Conservation (phyloP, 2,888 invertebrate genomes). For the Tetrapedia diversipes region DNA sequence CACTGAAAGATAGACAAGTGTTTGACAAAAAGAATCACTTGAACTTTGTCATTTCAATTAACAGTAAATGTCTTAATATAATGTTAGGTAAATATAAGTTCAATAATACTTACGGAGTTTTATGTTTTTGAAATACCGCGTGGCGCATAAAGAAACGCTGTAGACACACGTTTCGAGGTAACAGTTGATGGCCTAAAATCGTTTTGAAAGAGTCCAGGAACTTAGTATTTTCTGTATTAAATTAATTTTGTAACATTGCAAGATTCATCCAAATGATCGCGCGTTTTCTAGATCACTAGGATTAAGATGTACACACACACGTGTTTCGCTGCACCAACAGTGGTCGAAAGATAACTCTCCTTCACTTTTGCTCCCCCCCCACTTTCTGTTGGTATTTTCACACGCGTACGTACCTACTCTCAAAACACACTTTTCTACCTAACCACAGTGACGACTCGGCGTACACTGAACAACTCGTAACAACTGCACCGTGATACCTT, state of each 20-base stretch:
- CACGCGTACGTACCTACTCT: not conserved
- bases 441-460: constrained; percentile 16
- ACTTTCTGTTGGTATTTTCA: not conserved
- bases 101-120: constrained; percentile 15
- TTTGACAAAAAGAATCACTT: too few species aligned
- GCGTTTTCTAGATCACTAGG: constrained; percentile 51
- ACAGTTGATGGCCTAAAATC: too few species aligned
- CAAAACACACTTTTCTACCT: not conserved
- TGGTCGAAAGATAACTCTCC: constrained; percentile 17
- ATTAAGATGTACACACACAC: constrained; percentile 28
- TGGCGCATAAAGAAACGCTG: constrained; percentile 8
- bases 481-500: not conserved
- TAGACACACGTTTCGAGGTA: not conserved
- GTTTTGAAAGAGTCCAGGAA: not conserved
- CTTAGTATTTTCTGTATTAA: not conserved
- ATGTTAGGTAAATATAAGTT: not conserved
- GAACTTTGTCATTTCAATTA: too few species aligned
- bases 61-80: not conserved
- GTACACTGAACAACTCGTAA: constrained; percentile 13
- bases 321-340: constrained; percentile 25
- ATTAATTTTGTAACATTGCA: constrained; percentile 19
- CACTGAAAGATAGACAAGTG: too few species aligned
- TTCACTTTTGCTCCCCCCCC: not conserved
- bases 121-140: not conserved
- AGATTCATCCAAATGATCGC: constrained; percentile 20